Base-by-base conservation (phyloP, 2,113 vertebrate species). In the Cynocephalus volans region DNA sequence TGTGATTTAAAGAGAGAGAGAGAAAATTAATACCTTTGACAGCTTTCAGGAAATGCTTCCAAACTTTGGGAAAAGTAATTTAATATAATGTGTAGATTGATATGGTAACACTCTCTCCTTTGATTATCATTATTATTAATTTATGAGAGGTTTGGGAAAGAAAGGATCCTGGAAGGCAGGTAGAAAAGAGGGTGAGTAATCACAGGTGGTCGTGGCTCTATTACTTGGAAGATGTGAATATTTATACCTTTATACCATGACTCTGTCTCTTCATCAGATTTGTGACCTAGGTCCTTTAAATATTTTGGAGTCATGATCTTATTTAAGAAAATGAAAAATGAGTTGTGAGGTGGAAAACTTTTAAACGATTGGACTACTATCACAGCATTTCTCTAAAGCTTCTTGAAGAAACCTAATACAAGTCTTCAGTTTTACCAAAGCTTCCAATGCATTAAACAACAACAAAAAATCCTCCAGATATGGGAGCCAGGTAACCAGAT, bases 1-100 rank as follows among this genome's bases (percentile, higher is more conserved):
- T 99, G 95, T 98, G 98, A 95, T 98, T 98, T 95, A 98, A 98
- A 97, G 96, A 93, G 86, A 97, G 94, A 96, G 95, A 92, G 33
- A 96, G 45, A 3, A 23, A 90, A 97, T 65, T 54, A 88, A 94
- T 95, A 94, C 94, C 94, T 97, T 97, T 98, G 96, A 97, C 94
- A 93, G 88, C 95, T 98, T 89, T 98, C 96, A 97, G 31, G 69
- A 98, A 97, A 98, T 97, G 58, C 87, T 98, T 98, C 97, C 96
- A 98, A 90, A 98, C 95, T 98, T 98, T 96, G 95, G 90, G 96
- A 89, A 70, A 98, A 97, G 50, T 96, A 95, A 98, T 98, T 98
- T 98, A 95, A 96, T 97, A 91, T 95, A 90, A 98, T 41, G 24
- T 96, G 82, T 89, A 96, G 97, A 92, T 93, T 97, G 96, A 97